Evolutionary conservation across 1,140 invertebrate species (phyloP), one percentile per base, ranked within the genome.

Genomic region (Adelges cooleyi): DNA sequence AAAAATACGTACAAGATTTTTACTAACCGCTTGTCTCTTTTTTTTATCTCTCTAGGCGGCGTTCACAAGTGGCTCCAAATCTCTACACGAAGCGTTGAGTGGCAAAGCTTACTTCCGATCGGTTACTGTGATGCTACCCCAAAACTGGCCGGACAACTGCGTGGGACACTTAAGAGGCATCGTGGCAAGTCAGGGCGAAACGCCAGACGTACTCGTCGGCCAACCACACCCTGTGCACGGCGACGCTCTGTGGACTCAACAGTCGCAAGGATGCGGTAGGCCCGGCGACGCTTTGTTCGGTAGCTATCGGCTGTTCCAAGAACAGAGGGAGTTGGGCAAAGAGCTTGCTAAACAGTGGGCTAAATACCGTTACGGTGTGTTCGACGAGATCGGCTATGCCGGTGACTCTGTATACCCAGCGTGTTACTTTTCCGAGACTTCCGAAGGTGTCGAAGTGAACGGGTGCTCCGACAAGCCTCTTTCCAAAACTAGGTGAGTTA

Each of bases 281-380:
- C 73, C 73, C 3, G 82, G 82, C 2, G 80, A 83, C 71, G 80
- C 81, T 68, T 80, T 84, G 15, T 80, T 78, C 68, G 50, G 82
- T 4, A 76, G 77, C 52, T 77, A 77, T 65, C 68, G 70, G 36
- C 20, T 70, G 69, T 67, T 74, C 69, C 48, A 69, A 27, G 48
- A 74, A 44, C 72, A 73, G 54, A 68, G 69, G n/a, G 72, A 73
- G 62, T 67, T 78, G 29, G 72, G 75, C 72, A 70, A 71, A 65
- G 71, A 75, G 17, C 72, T 86, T 15, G 76, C 83, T 1, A 80
- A 79, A 67, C 80, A 86, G 70, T 86, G 82, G 77, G 80, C 81
- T 2, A 82, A 81, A 71, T 84, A 82, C 69, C 78, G 84, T 0
- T 86, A 84, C 73, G 84, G 84, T 18, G 80, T 86, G 2, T 86